phyloP scores from a whole-genome alignment of 2,888 invertebrate species.

The Drosophila kambysellisi region DNA sequence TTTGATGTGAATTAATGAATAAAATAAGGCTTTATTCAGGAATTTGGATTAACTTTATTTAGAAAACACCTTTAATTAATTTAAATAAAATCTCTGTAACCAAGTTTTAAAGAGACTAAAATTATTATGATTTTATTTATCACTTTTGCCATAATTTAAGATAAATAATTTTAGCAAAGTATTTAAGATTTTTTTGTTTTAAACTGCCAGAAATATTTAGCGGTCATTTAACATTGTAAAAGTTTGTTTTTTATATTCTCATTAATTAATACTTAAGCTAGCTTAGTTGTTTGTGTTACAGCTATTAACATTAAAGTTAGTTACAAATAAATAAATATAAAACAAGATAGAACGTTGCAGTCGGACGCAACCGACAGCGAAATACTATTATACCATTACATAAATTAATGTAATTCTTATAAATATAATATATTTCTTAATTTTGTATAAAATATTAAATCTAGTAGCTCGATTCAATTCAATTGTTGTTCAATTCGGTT shows the following conservation, averaged over 20 bases:
- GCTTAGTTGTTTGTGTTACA: not conserved
- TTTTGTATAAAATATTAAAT: too few species aligned
- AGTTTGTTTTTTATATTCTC: not conserved
- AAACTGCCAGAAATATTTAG: not conserved
- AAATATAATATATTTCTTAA: too few species aligned
- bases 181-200: not conserved
- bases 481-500: too few species aligned
- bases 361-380: too few species aligned
- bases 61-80: not conserved
- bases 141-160: not conserved
- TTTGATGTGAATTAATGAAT: not conserved
- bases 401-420: too few species aligned
- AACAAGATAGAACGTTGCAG: too few species aligned
- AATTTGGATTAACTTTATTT: not conserved
- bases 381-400: too few species aligned
- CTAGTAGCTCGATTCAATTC: too few species aligned
- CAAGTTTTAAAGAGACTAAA: not conserved
- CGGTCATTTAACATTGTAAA: not conserved
- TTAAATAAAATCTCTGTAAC: not conserved
- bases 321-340: not conserved
- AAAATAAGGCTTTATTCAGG: not conserved
- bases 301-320: not conserved
- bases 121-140: fast-evolving
- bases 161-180: not conserved
- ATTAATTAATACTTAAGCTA: not conserved